phyloP scores from a whole-genome alignment of 2,113 vertebrate species.

The Anseranas semipalmata region DNA sequence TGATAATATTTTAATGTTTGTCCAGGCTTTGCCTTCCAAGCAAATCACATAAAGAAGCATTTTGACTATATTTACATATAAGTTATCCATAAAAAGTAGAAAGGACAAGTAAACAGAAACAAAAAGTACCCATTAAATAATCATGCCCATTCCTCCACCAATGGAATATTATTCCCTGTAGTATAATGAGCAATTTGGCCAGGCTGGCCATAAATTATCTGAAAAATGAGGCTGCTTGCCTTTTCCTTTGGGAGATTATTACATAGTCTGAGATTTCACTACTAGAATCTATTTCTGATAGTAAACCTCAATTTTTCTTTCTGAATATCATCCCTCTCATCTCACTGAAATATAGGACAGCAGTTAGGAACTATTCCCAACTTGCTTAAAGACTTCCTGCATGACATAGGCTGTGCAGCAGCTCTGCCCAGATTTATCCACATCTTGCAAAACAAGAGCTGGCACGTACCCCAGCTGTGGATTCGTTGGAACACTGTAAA shows the following conservation, averaged over 20 bases:
- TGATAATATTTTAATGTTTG: background rate
- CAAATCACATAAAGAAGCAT: conserved; percentile 4
- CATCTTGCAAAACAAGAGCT: background rate
- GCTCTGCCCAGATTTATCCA: background rate
- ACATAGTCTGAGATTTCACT: conserved; percentile 36
- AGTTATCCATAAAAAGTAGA: background rate
- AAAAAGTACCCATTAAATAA: conserved; percentile 47
- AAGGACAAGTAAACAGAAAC: conserved; percentile 27
- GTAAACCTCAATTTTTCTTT: conserved; percentile 14
- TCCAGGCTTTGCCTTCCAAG: background rate
- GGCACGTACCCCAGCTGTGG: background rate
- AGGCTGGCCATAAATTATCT: conserved; percentile 62
- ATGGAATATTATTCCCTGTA: conserved; percentile 35
- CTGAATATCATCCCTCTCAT: conserved; percentile 10
- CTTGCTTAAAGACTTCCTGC: background rate
- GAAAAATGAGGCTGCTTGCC: conserved; percentile 48
- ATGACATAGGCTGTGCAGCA: background rate
- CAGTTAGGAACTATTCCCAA: background rate
- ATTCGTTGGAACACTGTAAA: background rate
- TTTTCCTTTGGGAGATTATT: conserved; percentile 59
- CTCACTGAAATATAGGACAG: background rate
- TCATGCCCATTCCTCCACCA: conserved; percentile 32
- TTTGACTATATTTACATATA: conserved; percentile 24
- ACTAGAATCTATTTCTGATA: conserved; percentile 40
- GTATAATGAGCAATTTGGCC: conserved; percentile 51